Conservation (phyloP, 2,113 vertebrate genomes). For the Thamnaconus septentrionalis region DNA sequence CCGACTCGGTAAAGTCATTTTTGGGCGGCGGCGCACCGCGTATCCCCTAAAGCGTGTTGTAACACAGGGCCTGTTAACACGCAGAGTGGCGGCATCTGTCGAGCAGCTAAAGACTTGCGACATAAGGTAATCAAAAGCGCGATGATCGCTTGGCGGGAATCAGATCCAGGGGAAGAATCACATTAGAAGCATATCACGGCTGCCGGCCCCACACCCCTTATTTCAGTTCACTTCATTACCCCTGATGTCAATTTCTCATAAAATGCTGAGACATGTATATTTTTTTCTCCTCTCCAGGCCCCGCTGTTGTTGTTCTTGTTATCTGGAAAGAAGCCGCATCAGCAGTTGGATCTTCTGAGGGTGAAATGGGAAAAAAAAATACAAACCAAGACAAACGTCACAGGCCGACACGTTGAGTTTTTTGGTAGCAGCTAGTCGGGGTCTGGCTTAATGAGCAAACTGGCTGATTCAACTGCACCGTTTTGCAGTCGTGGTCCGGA, state of each 20-base stretch:
- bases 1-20: conserved; percentile 16
- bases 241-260: conserved; percentile 61
- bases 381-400: conserved; percentile 45
- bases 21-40: no score
- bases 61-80: neutral
- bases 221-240: conserved; percentile 70
- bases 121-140: conserved; percentile 47
- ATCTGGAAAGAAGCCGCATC: conserved; percentile 59
- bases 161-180: conserved; percentile 36
- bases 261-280: conserved; percentile 64
- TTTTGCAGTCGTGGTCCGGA: no score
- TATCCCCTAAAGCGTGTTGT: neutral
- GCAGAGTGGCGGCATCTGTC: conserved; percentile 25
- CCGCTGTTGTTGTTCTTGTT: conserved; percentile 38
- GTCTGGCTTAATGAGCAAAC: no score
- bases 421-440: no score
- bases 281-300: conserved; percentile 34
- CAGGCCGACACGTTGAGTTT: conserved; percentile 40
- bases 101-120: conserved; percentile 38
- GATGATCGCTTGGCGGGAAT: conserved; percentile 44
- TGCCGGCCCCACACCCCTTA: conserved; percentile 24
- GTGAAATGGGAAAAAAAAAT: conserved; percentile 11
- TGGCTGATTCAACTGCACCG: no score
- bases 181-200: conserved; percentile 47
- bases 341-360: conserved; percentile 43